Evolutionary conservation across 2,888 invertebrate species (phyloP).

Genomic region (Dryococelus australis): DNA sequence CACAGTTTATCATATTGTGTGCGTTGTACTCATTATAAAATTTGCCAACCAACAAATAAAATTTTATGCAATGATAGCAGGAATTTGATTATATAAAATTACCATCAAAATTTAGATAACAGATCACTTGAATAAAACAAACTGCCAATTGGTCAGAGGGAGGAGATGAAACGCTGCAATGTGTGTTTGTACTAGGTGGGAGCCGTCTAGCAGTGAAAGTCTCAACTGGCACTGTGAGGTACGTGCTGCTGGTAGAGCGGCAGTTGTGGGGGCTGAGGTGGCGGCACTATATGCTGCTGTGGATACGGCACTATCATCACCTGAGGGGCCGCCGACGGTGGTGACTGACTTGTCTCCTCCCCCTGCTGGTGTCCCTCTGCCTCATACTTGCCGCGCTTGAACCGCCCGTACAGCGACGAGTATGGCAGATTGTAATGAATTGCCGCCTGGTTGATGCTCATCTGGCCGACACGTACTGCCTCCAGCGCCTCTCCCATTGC

Average conservation of each 20-base stretch:
- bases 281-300: conserved; percentile 36
- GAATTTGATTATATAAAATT: no score
- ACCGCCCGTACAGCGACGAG: conserved; percentile 87
- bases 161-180: no score
- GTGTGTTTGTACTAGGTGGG: neutral
- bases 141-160: no score
- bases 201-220: conserved; percentile 20
- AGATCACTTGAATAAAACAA: no score
- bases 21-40: no score
- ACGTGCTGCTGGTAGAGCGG: conserved; percentile 39
- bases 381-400: conserved; percentile 86
- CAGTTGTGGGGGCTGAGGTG: conserved; percentile 39
- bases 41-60: no score
- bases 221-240: conserved; percentile 39
- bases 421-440: conserved; percentile 91
- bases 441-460: conserved; percentile 93
- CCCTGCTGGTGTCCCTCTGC: conserved; percentile 58
- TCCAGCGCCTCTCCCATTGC: conserved; percentile 91
- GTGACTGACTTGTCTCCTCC: conserved; percentile 36
- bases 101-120: no score
- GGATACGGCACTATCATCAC: conserved; percentile 45
- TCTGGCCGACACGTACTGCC: conserved; percentile 85
- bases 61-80: no score
- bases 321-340: conserved; percentile 41
- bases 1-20: no score